Evolutionary conservation across 2,888 invertebrate species (phyloP), one percentile per base, ranked within the genome.

Genomic region (Aphidius colemani): DNA sequence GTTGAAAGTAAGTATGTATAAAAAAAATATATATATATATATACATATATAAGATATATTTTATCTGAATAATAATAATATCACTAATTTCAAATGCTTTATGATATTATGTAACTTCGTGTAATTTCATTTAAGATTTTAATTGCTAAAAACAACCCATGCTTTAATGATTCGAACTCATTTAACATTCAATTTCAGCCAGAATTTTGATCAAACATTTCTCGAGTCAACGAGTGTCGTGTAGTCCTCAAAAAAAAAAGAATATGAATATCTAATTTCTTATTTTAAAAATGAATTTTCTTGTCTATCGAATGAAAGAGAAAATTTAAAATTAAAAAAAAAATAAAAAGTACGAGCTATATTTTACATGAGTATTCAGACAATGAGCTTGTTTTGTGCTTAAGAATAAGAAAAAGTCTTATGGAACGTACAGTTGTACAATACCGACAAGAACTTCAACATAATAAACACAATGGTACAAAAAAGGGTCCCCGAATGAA

Each of bases 381-480:
- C 48, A 9, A 59, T 13, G n/a, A 55, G 44, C 11, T 49, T 30
- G 41, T 41, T 7, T 13, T 40, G 18, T 9, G 48, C n/a, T n/a
- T n/a, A n/a, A n/a, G n/a, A 39, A 58, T 11, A 11, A 58, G 49
- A 49, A 59, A 49, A 46, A 58, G 63, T 57, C 46, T 63, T 51
- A 18, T 50, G 9, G 53, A 63, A 53, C 30, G 55, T 40, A 59
- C 13, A 49, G 9, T 41, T 39, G 13, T 59, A 59, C 41, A 49
- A 56, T 18, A 40, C 41, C 13, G 40, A 64, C 70, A 67, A 63
- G 69, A 70, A 72, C 68, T 70, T 67, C 66, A 59, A 66, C 68
- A 65, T 74, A 75, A 76, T 70, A 70, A 72, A 72, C 70, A 76
- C 75, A 74, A 76, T 76, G 69, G 59, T 39, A 51, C 39, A 56